phyloP scores from a whole-genome alignment of 2,113 vertebrate genomes.

The rabbit (Oryctolagus cuniculus) region DNA sequence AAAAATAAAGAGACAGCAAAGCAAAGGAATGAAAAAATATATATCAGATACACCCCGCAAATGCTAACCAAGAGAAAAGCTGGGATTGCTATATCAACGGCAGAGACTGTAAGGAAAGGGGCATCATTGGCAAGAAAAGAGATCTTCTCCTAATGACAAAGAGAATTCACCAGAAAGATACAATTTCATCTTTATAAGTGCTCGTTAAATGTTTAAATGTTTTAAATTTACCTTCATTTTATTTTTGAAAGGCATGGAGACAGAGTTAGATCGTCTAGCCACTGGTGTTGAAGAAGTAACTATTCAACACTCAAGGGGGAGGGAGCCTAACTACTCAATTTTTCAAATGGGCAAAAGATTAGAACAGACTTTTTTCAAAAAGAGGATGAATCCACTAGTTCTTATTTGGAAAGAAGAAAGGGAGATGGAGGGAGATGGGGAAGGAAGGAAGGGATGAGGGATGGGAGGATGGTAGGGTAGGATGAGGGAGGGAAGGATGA shows the following conservation, averaged over 20 bases:
- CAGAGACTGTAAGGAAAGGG: not conserved
- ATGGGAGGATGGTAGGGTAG: too few relatives aligned
- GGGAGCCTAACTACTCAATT: not conserved
- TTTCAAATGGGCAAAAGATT: not conserved
- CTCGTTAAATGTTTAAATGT: too few relatives aligned
- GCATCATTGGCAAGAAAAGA: not conserved
- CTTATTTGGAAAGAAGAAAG: slow-evolving; percentile 9
- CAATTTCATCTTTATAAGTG: too few relatives aligned
- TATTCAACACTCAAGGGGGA: not conserved
- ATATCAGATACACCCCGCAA: not conserved
- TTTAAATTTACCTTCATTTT: too few relatives aligned
- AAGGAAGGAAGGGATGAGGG: too few relatives aligned
- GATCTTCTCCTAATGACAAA: not conserved
- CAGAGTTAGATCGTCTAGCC: too few relatives aligned
- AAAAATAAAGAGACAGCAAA: too few relatives aligned
- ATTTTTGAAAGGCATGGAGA: too few relatives aligned
- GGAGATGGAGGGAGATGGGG: not conserved
- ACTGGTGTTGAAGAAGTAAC: not conserved
- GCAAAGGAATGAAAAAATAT: not conserved
- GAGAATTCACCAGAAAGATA: not conserved
- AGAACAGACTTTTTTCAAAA: not conserved
- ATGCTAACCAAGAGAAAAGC: not conserved
- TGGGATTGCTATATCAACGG: not conserved
- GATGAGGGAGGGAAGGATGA: too few relatives aligned
- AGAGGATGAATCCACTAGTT: not conserved